Evolutionary conservation across 2,113 vertebrate species (phyloP), one percentile per base, ranked within the genome.

Genomic region (Psephotus haematonotus): DNA sequence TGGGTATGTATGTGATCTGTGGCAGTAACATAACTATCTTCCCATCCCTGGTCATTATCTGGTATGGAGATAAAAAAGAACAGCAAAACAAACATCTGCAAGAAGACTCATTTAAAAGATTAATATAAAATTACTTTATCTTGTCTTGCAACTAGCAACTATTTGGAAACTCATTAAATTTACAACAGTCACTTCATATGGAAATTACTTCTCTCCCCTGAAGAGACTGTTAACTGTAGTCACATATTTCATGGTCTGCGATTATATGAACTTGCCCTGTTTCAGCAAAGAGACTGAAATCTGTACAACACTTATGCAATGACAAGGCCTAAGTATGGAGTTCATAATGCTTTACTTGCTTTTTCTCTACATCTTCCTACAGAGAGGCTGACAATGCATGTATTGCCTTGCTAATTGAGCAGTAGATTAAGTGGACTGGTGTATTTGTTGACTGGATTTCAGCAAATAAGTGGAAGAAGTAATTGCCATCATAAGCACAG

Each of bases 131-230:
- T 92, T 72, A 70, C 46, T 93, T 91, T 91, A 59, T 87, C 86
- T 96, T 93, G n/a, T 94, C 75, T 83, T 93, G 79, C 70, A 95
- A 94, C 43, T 95, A 65, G 77, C 70, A 95, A 94, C 49, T 95
- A 65, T 94, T 97, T 95, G n/a, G 81, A 93, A 94, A 96, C 70
- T 96, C 91, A 96, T 95, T 97, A 97, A 78, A 93, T 94, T 97
- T 95, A 90, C 80, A 96, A 86, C 69, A 95, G 68, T 74, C 85
- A 93, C 92, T 95, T 96, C 75, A 78, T 46, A 92, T 29, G 69
- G 72, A 97, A 96, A 96, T 97, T 96, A 44, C 41, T 95, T 95
- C 62, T 94, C 14, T 86, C 7, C 43, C 43, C 64, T 88, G 53
- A 95, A 91, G 67, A 95, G 43, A 80, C 59, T 88, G 71, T 91